Percentiles rank a stretch among this genome's conserved stretches.
phyloP scores from a whole-genome alignment of 2,113 vertebrate species.

The Phoxinus phoxinus region DNA sequence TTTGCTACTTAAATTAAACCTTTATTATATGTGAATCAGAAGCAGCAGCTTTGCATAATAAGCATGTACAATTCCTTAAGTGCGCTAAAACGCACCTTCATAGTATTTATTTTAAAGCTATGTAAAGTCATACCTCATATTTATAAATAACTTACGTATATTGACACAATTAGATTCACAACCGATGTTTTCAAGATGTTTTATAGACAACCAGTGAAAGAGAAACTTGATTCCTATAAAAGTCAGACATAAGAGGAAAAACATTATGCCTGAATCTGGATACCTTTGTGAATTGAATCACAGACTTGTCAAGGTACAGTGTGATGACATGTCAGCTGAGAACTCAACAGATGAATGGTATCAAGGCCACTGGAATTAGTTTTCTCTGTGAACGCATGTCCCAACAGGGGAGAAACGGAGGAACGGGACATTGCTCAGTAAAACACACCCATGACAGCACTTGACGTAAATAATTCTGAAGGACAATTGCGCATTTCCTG shows the following conservation, averaged over 20 bases:
- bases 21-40: neutral
- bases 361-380: constrained; percentile 59
- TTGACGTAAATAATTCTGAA: constrained; percentile 37
- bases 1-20: neutral
- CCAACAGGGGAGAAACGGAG: constrained; percentile 33
- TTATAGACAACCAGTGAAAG: constrained; percentile 13
- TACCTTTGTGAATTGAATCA: neutral
- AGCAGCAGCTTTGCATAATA: constrained; percentile 16
- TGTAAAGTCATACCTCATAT: neutral
- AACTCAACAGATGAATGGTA: constrained; percentile 41
- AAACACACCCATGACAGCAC: constrained; percentile 38
- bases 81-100: constrained; percentile 55
- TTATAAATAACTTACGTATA: constrained; percentile 48
- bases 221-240: constrained; percentile 30
- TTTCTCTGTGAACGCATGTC: constrained; percentile 35
- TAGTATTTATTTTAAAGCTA: neutral
- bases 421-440: constrained; percentile 6
- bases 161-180: constrained; percentile 70
- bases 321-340: constrained; percentile 18
- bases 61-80: constrained; percentile 47
- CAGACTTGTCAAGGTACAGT: constrained; percentile 19
- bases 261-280: constrained; percentile 13
- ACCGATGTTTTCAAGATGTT: constrained; percentile 24
- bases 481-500: constrained; percentile 11
- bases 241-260: neutral